phyloP scores from a whole-genome alignment of 2,888 invertebrate species.

The Agrochola lota region DNA sequence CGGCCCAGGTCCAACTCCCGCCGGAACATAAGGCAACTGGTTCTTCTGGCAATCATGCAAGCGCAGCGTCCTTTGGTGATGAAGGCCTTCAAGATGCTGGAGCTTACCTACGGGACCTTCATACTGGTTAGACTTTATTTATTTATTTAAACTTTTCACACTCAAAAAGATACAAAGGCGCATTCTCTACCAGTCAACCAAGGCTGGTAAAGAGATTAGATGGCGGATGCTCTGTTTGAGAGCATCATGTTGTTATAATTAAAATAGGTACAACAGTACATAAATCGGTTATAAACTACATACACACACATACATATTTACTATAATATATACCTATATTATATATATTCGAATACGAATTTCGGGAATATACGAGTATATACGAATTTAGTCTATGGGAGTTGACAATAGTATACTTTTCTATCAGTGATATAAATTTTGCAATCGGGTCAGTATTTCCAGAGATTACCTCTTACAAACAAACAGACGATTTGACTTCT shows the following conservation, averaged over 20 bases:
- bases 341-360: too few species aligned
- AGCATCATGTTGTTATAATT: too few species aligned
- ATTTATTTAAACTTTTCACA: too few species aligned
- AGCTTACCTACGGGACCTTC: slow-evolving; percentile 83
- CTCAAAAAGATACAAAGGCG: too few species aligned
- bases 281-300: too few species aligned
- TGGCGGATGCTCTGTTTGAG: too few species aligned
- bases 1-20: slow-evolving; percentile 60
- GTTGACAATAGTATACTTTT: background rate
- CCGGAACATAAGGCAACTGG: slow-evolving; percentile 74
- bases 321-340: too few species aligned
- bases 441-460: background rate
- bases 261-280: too few species aligned
- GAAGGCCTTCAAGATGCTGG: slow-evolving; percentile 87
- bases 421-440: background rate
- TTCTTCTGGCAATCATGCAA: slow-evolving; percentile 79
- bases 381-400: background rate
- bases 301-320: too few species aligned
- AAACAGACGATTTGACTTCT: background rate
- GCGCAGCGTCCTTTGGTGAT: slow-evolving; percentile 84
- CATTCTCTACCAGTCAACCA: too few species aligned
- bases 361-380: too few species aligned
- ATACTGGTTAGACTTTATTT: slow-evolving; percentile 72
- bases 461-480: background rate
- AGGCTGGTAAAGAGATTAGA: too few species aligned